Evolutionary conservation across 2,113 vertebrate species (phyloP).

Genomic region (Lota lota): DNA sequence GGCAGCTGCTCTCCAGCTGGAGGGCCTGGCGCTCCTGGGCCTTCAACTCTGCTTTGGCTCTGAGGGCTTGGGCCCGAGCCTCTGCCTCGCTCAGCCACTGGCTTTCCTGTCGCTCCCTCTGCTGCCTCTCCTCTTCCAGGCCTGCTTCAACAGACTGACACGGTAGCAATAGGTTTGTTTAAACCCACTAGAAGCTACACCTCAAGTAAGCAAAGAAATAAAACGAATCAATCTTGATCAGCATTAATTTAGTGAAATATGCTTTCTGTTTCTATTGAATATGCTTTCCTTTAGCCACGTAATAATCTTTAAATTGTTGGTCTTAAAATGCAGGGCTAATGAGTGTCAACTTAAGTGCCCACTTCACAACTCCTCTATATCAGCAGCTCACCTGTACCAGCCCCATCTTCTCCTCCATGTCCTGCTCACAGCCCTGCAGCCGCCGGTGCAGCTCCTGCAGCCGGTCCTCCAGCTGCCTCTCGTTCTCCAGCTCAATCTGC

Average conservation of each 20-base stretch:
- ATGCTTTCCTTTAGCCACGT: too few relatives aligned
- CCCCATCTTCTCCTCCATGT: slow-evolving; percentile 81
- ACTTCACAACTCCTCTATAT: not conserved
- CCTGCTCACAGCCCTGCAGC: slow-evolving; percentile 82
- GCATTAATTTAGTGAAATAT: not conserved
- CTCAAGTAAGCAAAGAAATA: not conserved
- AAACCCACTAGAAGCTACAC: not conserved
- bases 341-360: too few relatives aligned
- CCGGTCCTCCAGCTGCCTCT: slow-evolving; percentile 91
- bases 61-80: slow-evolving; percentile 84
- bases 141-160: slow-evolving; percentile 79
- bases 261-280: not conserved
- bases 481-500: slow-evolving; percentile 94
- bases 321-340: too few relatives aligned
- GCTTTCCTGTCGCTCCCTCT: slow-evolving; percentile 82
- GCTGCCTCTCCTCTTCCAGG: slow-evolving; percentile 86
- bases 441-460: slow-evolving; percentile 85
- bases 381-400: slow-evolving; percentile 76
- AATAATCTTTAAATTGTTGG: too few relatives aligned
- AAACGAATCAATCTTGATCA: not conserved
- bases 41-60: slow-evolving; percentile 86
- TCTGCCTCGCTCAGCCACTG: slow-evolving; percentile 90
- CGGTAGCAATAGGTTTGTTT: slow-evolving; percentile 3
- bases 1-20: slow-evolving; percentile 89
- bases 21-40: slow-evolving; percentile 88